A percentile compares a stretch with the other conserved stretches of the same genome.
These are phyloP conservation scores for Hermaeophaga mercurialis DNA, from an alignment of 2,888 invertebrate genomes.

Conservation along the genomic window DNA sequence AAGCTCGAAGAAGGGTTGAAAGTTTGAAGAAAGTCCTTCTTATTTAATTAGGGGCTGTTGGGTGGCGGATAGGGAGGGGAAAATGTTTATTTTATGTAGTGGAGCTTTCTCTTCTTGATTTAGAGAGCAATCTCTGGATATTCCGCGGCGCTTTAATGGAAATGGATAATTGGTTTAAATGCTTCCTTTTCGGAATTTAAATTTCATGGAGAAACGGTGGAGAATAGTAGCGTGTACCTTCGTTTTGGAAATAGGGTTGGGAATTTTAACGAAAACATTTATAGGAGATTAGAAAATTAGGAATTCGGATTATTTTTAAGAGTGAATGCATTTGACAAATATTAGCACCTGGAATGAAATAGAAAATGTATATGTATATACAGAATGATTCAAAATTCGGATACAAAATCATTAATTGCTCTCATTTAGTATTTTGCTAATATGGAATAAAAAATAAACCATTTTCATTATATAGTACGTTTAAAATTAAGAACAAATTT, in stretches of 20 bases:
- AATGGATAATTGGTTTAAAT: slow-evolving; percentile 36
- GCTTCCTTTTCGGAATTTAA: slow-evolving; percentile 27
- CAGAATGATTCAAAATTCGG: too few relatives aligned
- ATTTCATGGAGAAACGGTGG: too few relatives aligned
- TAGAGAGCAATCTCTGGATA: slow-evolving; percentile 39
- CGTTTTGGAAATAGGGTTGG: neutral
- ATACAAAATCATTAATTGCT: too few relatives aligned
- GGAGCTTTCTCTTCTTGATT: slow-evolving; percentile 38
- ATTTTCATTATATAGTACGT: too few relatives aligned
- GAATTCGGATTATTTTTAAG: too few relatives aligned
- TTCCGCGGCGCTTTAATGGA: slow-evolving; percentile 36
- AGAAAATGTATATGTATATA: slow-evolving; percentile 2
- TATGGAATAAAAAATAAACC: too few relatives aligned
- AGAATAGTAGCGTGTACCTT: slow-evolving; percentile 17
- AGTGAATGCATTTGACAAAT: too few relatives aligned
- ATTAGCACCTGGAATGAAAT: too few relatives aligned
- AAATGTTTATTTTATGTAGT: slow-evolving; percentile 44
- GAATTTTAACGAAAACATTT: slow-evolving; percentile 22
- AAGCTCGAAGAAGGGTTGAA: slow-evolving; percentile 41
- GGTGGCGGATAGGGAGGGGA: slow-evolving; percentile 25
- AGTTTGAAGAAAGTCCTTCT: slow-evolving; percentile 43
- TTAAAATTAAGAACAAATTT: too few relatives aligned
- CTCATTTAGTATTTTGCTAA: too few relatives aligned
- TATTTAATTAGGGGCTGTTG: slow-evolving; percentile 39
- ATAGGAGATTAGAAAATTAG: slow-evolving; percentile 21